Conservation (phyloP, 2,888 invertebrate species). For the Ormyrus labotus region DNA sequence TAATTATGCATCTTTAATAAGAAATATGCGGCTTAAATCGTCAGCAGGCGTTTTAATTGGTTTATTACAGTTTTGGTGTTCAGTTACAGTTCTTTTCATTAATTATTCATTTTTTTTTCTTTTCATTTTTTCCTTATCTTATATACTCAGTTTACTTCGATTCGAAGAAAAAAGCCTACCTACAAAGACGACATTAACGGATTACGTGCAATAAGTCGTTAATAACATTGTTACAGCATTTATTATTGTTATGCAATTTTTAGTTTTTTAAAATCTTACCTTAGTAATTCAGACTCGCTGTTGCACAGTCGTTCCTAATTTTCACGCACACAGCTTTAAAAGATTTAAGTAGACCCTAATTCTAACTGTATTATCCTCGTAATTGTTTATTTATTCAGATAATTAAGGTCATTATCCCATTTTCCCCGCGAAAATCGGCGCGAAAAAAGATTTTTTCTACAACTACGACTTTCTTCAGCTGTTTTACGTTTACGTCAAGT, state of each 20-base stretch:
- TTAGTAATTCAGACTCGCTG: not conserved
- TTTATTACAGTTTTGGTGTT: slow-evolving; percentile 73
- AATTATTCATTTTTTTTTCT: slow-evolving; percentile 51
- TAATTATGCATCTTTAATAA: slow-evolving; percentile 29
- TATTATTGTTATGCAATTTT: slow-evolving; percentile 40
- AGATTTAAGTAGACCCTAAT: slow-evolving; percentile 32
- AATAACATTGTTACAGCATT: slow-evolving; percentile 53
- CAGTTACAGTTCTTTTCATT: slow-evolving; percentile 72
- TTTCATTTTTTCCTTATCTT: slow-evolving; percentile 53
- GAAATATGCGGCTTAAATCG: slow-evolving; percentile 50
- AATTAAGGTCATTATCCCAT: slow-evolving; percentile 42
- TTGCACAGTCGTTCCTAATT: slow-evolving; percentile 15
- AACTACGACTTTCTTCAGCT: too few species aligned
- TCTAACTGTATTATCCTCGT: slow-evolving; percentile 38
- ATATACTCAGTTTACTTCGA: slow-evolving; percentile 25
- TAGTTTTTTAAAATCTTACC: not conserved
- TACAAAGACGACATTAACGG: slow-evolving; percentile 61
- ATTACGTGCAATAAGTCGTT: slow-evolving; percentile 57
- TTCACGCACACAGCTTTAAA: slow-evolving; percentile 43
- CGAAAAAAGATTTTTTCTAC: too few species aligned
- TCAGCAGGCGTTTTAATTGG: slow-evolving; percentile 58
- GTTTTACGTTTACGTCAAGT: too few species aligned
- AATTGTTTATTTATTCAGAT: slow-evolving; percentile 53
- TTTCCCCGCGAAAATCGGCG: not conserved
- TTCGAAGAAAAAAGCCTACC: slow-evolving; percentile 51